Evolutionary conservation across 1,140 invertebrate genomes (phyloP).

Genomic region (Limonius californicus): DNA sequence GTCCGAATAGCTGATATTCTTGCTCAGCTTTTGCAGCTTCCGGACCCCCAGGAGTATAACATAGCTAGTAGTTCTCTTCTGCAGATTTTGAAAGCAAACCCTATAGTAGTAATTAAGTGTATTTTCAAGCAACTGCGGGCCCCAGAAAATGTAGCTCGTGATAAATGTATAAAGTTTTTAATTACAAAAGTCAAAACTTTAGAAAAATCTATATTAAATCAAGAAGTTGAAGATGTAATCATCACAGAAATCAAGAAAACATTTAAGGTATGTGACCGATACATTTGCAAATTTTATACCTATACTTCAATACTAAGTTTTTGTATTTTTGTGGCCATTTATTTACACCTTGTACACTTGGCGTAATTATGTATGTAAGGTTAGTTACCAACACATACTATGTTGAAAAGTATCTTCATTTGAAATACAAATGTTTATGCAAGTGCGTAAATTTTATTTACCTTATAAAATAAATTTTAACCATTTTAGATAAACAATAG

Average conservation of each 20-base stretch:
- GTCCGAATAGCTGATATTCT: constrained; percentile 88
- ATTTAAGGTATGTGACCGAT: constrained; percentile 66
- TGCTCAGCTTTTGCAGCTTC: constrained; percentile 82
- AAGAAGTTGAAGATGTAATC: constrained; percentile 83
- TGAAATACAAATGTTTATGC: too few species aligned
- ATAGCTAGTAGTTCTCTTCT: constrained; percentile 69
- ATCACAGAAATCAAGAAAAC: constrained; percentile 86
- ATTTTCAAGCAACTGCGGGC: constrained; percentile 84
- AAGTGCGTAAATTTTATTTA: too few species aligned
- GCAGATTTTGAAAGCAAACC: constrained; percentile 57
- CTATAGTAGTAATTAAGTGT: constrained; percentile 71
- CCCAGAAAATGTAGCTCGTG: constrained; percentile 75
- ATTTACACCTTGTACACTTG: too few species aligned
- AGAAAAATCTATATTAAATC: constrained; percentile 72
- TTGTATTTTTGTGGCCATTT: too few species aligned
- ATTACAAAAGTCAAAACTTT: constrained; percentile 76
- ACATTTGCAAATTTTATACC: too few species aligned
- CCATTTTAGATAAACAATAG: too few species aligned
- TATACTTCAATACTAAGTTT: too few species aligned
- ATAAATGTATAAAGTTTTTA: constrained; percentile 87
- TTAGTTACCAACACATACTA: too few species aligned
- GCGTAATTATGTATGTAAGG: too few species aligned
- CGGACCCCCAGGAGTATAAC: constrained; percentile 76
- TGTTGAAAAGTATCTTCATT: too few species aligned
- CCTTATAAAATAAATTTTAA: too few species aligned